phyloP scores from a whole-genome alignment of 1,140 invertebrate species.

The Brachionus koreanus region DNA sequence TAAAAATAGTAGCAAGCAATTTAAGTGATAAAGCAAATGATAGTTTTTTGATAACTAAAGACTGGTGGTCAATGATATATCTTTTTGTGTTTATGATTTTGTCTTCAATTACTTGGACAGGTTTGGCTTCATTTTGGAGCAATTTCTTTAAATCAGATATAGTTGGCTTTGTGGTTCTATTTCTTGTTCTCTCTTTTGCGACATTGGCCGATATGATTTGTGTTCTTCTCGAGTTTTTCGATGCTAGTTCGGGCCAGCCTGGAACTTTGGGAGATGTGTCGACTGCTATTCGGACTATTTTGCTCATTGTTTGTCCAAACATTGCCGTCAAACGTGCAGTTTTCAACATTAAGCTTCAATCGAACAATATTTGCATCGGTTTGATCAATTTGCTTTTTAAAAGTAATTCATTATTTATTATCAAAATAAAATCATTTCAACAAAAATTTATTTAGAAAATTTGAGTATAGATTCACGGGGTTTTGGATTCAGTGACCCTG shows the following conservation, averaged over 20 bases:
- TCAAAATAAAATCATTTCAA: neutral
- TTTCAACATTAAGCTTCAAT: constrained; percentile 29
- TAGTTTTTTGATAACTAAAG: neutral
- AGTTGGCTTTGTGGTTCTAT: constrained; percentile 23
- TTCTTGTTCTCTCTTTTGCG: constrained; percentile 15
- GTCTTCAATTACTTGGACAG: constrained; percentile 8
- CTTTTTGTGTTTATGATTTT: constrained; percentile 24
- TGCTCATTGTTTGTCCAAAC: constrained; percentile 16
- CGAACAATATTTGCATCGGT: neutral
- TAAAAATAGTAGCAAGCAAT: neutral
- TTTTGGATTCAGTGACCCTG: constrained; percentile 23
- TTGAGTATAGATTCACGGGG: neutral
- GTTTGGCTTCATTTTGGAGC: neutral
- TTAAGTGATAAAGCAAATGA: constrained; percentile 14
- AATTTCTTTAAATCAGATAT: constrained; percentile 41
- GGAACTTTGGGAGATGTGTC: neutral
- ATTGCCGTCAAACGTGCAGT: constrained; percentile 31
- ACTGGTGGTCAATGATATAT: constrained; percentile 6
- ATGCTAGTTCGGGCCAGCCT: neutral
- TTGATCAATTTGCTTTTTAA: neutral
- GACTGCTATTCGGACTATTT: neutral
- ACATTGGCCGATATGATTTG: constrained; percentile 38
- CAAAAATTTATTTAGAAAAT: neutral
- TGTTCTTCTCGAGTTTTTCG: constrained; percentile 22
- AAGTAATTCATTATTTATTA: neutral